Percentiles rank a stretch among this genome's conserved stretches.
Conservation (phyloP, 2,113 vertebrate species). For the Engystomops pustulosus region DNA sequence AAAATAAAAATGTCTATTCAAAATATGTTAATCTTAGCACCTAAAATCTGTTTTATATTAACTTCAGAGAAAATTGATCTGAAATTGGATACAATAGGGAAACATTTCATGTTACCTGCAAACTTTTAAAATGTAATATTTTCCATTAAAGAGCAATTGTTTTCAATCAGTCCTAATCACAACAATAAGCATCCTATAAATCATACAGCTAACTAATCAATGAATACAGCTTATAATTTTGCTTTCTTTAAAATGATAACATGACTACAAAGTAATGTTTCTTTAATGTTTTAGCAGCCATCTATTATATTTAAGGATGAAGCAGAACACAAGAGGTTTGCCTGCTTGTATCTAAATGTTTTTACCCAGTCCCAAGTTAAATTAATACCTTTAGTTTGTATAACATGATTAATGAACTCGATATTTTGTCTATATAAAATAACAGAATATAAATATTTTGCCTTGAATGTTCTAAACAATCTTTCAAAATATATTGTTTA, state of each 20-base stretch:
- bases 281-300: constrained; percentile 7
- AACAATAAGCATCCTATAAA: constrained; percentile 40
- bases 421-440: not conserved
- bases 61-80: not conserved
- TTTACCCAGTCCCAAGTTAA: constrained; percentile 4
- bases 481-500: too few species aligned
- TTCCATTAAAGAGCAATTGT: not conserved
- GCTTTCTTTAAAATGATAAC: constrained; percentile 25
- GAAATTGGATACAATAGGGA: not conserved
- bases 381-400: constrained; percentile 2
- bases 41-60: not conserved
- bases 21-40: not conserved
- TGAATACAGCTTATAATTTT: constrained; percentile 8
- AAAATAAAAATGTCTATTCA: not conserved
- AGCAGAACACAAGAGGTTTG: not conserved
- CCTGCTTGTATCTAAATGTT: constrained; percentile 18
- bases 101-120: constrained; percentile 14
- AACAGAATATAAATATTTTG: not conserved
- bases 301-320: constrained; percentile 13
- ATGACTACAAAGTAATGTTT: constrained; percentile 33
- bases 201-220: constrained; percentile 4
- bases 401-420: constrained; percentile 6
- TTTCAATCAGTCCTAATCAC: constrained; percentile 24
- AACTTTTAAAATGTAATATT: constrained; percentile 36
- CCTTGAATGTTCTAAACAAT: not conserved